Base-by-base conservation (phyloP, 2,797 vertebrate species). In the Artibeus jamaicensis region DNA sequence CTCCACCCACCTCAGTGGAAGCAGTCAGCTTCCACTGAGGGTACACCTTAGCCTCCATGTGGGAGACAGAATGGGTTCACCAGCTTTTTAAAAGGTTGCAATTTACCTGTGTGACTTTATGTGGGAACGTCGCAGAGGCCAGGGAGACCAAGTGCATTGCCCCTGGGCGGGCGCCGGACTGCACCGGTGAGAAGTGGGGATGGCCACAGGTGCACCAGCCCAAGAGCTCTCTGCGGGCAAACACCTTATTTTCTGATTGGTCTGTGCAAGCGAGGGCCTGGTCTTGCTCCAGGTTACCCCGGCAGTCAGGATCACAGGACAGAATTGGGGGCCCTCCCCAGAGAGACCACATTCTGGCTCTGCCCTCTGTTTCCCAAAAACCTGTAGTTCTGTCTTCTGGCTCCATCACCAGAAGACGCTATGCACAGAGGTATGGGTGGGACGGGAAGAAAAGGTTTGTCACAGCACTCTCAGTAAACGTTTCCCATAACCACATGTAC, bases 121-220 rank as follows among this genome's bases (percentile, higher is more conserved):
- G 2, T 0, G 6, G 62, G 42, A 18, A 10, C n/a, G 9, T 11
- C 16, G 2, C 16, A 2, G 29, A 48, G 48, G 10, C 48, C 24
- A 12, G 9, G 55, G 29, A 44, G 48, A 68, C 42, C 57, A 37
- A 22, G 37, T 15, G 4, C 57, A 10, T 14, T 46, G 68, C 18
- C 57, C 24, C 34, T 3, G 1, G 18, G 19, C 9, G 32, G 21
- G 4, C 18, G 12, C 68, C 11, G 5, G 18, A 32, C 29, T 29
- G 21, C 32, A 3, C 6, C 6, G 21, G 21, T 21, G 37, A 22
- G 44, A 24, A 19, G 48, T 2, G 26, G n/a, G n/a, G 34, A 39
- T 44, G 22, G 32, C 5, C 57, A 37, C 0, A 1, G 14, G 76
- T 2, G 15, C n/a, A 5, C 46, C n/a, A 9, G 32, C 10, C 6